Percentiles rank a stretch among this genome's conserved stretches.
phyloP scores from a whole-genome alignment of 2,113 vertebrate species.

The Vulpes vulpes region DNA sequence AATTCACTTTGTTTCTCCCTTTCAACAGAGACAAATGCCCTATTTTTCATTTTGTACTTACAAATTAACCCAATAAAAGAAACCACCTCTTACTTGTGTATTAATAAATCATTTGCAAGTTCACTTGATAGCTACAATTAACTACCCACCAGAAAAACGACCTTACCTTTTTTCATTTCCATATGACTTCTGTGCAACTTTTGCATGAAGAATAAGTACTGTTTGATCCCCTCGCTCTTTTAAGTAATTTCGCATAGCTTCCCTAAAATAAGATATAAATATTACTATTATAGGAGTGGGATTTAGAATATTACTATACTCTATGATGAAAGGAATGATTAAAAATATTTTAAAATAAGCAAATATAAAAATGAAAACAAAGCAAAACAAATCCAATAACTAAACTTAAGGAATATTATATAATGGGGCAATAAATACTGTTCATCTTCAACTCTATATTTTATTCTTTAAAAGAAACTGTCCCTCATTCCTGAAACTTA shows the following conservation, averaged over 20 bases:
- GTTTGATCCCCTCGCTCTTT: constrained; percentile 99
- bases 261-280: constrained; percentile 88
- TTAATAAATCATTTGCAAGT: constrained; percentile 28
- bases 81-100: not conserved
- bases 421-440: not conserved
- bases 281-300: constrained; percentile 19
- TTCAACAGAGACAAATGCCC: not conserved
- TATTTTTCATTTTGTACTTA: not conserved
- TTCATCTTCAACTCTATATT: not conserved
- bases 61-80: constrained; percentile 21
- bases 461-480: constrained; percentile 37
- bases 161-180: constrained; percentile 98
- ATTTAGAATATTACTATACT: constrained; percentile 1
- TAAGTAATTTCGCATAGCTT: constrained; percentile 99
- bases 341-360: constrained; percentile 44
- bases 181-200: constrained; percentile 99
- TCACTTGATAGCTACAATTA: not conserved
- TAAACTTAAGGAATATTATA: constrained; percentile 31
- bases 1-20: not conserved
- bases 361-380: constrained; percentile 59
- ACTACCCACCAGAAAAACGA: not conserved
- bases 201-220: constrained; percentile 99
- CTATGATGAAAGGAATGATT: not conserved
- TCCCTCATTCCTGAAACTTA: not conserved
- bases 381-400: not conserved